Conservation (phyloP, 2,797 vertebrate genomes). For the Limnodromus scolopaceus region DNA sequence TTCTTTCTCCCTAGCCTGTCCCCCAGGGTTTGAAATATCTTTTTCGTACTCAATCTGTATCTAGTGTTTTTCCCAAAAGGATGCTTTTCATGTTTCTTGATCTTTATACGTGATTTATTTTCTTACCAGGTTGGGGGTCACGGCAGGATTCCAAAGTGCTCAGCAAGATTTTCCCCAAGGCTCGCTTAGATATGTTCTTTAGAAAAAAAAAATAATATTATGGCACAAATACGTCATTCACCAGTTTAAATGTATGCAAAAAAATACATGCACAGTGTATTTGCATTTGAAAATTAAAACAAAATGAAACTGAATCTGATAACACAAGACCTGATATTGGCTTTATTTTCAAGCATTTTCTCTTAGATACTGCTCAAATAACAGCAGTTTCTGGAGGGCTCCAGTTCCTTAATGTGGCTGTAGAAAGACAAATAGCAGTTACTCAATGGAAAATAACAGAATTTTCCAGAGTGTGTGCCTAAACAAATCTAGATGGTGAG, state of each 20-base stretch:
- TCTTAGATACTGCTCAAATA: not conserved
- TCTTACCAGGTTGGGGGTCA: slow-evolving; percentile 86
- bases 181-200: slow-evolving; percentile 88
- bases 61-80: not conserved
- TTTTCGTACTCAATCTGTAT: not conserved
- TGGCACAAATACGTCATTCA: not conserved
- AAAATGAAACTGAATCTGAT: not conserved
- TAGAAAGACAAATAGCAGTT: not conserved
- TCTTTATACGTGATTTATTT: not conserved
- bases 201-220: slow-evolving; percentile 58
- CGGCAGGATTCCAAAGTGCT: slow-evolving; percentile 89
- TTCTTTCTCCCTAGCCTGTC: not conserved
- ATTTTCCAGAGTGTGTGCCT: not conserved
- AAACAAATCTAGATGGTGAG: not conserved
- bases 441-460: not conserved
- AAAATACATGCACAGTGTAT: not conserved
- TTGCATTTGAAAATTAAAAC: not conserved
- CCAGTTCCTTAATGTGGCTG: not conserved
- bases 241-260: not conserved
- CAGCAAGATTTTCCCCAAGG: slow-evolving; percentile 92
- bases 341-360: not conserved
- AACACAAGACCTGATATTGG: not conserved
- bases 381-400: not conserved
- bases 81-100: not conserved
- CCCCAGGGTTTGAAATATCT: not conserved